Evolutionary conservation across 92 coral and sea anemone genomes (phyloP).

Genomic region (Phenganax subtilis): DNA sequence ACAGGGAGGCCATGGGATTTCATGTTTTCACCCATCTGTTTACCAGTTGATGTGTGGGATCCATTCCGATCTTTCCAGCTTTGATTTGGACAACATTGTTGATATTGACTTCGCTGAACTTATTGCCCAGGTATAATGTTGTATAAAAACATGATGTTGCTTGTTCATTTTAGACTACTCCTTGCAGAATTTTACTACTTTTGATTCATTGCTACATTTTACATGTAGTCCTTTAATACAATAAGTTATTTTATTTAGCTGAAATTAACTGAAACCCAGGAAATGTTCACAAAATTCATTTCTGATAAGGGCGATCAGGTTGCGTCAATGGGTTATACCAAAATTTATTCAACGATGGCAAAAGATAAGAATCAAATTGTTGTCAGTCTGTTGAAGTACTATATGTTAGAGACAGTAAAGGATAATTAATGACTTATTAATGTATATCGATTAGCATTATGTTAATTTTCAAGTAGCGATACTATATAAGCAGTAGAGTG

Average conservation of each 20-base stretch:
- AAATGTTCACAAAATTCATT: neutral
- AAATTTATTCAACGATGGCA: neutral
- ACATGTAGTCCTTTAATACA: neutral
- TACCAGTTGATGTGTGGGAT: constrained; percentile 46
- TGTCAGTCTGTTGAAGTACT: neutral
- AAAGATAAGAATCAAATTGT: neutral
- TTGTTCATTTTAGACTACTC: neutral
- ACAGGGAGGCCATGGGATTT: constrained; percentile 43
- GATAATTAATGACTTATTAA: too few species aligned
- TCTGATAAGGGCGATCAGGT: neutral
- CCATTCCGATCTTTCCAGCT: constrained; percentile 25
- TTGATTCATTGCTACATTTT: neutral
- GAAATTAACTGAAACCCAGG: neutral
- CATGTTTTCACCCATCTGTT: constrained; percentile 41
- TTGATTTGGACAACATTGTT: constrained; percentile 19
- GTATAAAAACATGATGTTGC: neutral
- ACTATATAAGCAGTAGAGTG: too few species aligned
- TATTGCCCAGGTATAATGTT: constrained; percentile 18
- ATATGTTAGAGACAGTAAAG: too few species aligned
- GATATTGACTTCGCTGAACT: constrained; percentile 25
- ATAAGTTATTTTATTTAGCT: neutral
- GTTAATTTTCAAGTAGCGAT: too few species aligned
- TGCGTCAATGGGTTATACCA: neutral
- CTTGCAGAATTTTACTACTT: neutral
- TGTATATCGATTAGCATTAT: too few species aligned